A percentile compares a stretch with the other conserved stretches of the same genome.
These are phyloP conservation scores for Tipula helvola DNA, from an alignment of 2,888 invertebrate species.

Conservation along the genomic window DNA sequence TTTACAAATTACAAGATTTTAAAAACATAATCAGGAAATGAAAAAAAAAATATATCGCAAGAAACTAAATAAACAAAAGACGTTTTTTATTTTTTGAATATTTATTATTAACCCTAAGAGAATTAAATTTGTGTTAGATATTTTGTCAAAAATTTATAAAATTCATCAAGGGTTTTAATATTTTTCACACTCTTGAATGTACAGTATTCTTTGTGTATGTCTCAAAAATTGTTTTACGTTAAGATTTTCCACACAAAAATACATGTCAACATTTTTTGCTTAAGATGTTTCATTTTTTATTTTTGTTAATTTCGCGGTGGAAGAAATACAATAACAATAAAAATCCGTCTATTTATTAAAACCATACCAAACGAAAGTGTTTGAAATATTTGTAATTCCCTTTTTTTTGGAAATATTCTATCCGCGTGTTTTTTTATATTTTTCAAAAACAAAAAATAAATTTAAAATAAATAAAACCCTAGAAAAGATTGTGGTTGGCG, in stretches of 20 bases:
- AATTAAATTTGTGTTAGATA: neutral
- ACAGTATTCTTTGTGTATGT: neutral
- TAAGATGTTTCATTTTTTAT: neutral
- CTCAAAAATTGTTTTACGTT: neutral
- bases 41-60: neutral
- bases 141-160: neutral
- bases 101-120: neutral
- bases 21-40: neutral
- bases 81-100: neutral
- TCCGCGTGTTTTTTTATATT: neutral
- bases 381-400: neutral
- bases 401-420: neutral
- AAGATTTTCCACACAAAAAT: neutral
- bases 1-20: neutral
- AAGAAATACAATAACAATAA: neutral
- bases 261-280: neutral
- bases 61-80: neutral
- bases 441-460: neutral
- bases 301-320: neutral
- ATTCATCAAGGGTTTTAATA: neutral
- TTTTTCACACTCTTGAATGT: neutral
- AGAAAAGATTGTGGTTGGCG: neutral
- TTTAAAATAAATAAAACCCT: neutral
- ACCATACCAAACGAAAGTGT: neutral
- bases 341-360: neutral